Conservation (phyloP, 2,888 invertebrate species). For the Stenotaenia linearis region DNA sequence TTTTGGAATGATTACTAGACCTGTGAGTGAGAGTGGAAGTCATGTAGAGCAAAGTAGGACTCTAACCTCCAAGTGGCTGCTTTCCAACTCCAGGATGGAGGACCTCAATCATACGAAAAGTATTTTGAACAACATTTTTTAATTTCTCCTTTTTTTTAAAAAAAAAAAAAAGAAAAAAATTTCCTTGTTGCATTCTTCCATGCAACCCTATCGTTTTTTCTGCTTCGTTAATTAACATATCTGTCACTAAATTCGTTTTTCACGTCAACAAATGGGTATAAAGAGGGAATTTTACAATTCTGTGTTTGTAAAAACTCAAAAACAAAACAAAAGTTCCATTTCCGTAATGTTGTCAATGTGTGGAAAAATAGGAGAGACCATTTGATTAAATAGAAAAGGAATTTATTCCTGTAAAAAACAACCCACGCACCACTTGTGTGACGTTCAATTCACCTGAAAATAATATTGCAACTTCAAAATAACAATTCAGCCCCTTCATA, state of each 20-base stretch:
- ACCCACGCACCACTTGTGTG: not conserved
- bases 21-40: slow-evolving; percentile 14
- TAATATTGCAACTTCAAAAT: not conserved
- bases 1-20: slow-evolving; percentile 23
- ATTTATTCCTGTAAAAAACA: not conserved
- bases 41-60: slow-evolving; percentile 31
- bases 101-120: slow-evolving; percentile 24
- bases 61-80: slow-evolving; percentile 30
- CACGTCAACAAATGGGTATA: too few species aligned
- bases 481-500: not conserved
- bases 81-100: slow-evolving; percentile 18
- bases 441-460: not conserved
- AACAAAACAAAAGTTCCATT: not conserved
- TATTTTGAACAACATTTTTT: not conserved
- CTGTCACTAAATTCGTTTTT: not conserved
- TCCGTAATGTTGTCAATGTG: not conserved
- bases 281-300: too few species aligned
- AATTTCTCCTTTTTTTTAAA: too few species aligned
- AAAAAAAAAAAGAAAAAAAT: not conserved
- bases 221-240: not conserved
- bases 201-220: not conserved
- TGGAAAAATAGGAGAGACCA: not conserved
- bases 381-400: not conserved
- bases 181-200: not conserved
- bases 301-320: not conserved